Conservation (phyloP, 2,888 invertebrate species). For the Allacma fusca region DNA sequence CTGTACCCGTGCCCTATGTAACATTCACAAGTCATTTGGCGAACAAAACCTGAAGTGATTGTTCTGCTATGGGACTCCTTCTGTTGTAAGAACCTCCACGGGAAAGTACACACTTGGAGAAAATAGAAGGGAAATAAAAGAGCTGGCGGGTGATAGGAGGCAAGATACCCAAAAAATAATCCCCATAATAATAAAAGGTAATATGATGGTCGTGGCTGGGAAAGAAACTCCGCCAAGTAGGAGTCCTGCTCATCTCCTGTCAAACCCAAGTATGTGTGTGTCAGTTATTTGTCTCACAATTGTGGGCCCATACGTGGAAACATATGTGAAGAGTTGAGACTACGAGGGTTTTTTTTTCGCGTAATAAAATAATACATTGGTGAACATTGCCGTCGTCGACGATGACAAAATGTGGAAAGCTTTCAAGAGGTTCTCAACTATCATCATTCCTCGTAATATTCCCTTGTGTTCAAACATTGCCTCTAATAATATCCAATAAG, state of each 20-base stretch:
- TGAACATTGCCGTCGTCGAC: neutral
- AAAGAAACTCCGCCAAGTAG: neutral
- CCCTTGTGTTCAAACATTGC: constrained; percentile 27
- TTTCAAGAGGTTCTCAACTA: constrained; percentile 44
- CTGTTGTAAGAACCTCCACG: neutral
- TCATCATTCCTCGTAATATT: constrained; percentile 40
- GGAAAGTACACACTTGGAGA: constrained; percentile 7
- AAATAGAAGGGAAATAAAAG: constrained; percentile 12
- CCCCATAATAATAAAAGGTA: constrained; percentile 34
- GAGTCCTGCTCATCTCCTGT: constrained; percentile 3
- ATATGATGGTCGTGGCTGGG: neutral
- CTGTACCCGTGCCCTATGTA: too few relatives aligned
- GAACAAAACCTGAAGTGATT: constrained; percentile 11
- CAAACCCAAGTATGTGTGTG: constrained; percentile 13
- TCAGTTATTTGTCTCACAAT: neutral
- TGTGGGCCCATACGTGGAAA: neutral
- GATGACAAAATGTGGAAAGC: constrained; percentile 52
- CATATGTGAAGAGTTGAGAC: constrained; percentile 8
- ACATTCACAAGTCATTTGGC: neutral
- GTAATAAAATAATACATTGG: constrained; percentile 41
- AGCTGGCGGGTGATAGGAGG: neutral
- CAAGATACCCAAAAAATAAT: constrained; percentile 25
- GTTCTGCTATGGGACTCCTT: neutral
- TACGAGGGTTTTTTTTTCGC: neutral
- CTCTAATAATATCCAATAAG: neutral